A percentile compares a stretch with the other conserved stretches of the same genome.
phyloP scores from a whole-genome alignment of 2,888 invertebrate species.

The Xiphydria camelus region DNA sequence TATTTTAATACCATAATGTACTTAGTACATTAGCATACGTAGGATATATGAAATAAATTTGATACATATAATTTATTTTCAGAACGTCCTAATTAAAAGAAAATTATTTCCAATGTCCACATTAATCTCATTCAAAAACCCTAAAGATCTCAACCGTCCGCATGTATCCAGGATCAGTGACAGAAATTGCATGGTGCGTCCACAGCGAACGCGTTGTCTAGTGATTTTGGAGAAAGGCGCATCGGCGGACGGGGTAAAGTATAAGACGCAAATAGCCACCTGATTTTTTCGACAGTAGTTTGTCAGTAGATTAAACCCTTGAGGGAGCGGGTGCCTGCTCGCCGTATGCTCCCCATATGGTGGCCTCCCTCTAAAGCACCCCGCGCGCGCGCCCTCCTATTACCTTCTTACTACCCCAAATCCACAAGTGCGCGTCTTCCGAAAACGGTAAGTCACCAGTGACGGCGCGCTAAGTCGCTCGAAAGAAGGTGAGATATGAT shows the following conservation, averaged over 20 bases:
- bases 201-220: background rate
- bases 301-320: conserved; percentile 55
- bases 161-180: too few relatives aligned
- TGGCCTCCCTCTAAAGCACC: conserved; percentile 35
- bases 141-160: too few relatives aligned
- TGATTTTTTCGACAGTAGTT: conserved; percentile 53
- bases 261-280: conserved; percentile 33
- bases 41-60: too few relatives aligned
- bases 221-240: background rate
- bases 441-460: conserved; percentile 6
- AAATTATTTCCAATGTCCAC: too few relatives aligned
- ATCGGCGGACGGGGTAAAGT: conserved; percentile 3
- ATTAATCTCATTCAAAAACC: too few relatives aligned
- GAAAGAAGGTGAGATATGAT: too few relatives aligned
- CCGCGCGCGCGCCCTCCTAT: conserved; percentile 10
- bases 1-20: too few relatives aligned
- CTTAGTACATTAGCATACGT: too few relatives aligned
- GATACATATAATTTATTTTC: too few relatives aligned
- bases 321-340: conserved; percentile 49
- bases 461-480: background rate
- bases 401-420: conserved; percentile 11
- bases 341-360: conserved; percentile 58
- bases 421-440: conserved; percentile 3
- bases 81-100: too few relatives aligned
- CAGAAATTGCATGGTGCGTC: too few relatives aligned